Base-by-base conservation (phyloP, 64 coral and sea anemone species). In the Acropora yongei region DNA sequence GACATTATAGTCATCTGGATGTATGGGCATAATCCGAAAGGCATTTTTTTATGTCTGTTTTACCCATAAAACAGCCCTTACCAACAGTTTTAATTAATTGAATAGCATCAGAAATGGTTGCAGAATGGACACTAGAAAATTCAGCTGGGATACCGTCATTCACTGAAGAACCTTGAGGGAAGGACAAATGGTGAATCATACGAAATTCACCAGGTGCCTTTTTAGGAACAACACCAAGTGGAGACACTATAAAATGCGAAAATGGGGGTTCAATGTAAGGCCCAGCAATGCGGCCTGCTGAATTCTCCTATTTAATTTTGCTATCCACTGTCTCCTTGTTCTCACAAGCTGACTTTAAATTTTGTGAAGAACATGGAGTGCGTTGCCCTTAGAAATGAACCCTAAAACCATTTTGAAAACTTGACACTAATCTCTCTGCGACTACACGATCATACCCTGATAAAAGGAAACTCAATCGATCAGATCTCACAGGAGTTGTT, bases 121-220 rank as follows among this genome's bases (percentile, higher is more conserved):
- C 82, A 84, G 67, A 84, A 14, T 17, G 20, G 18, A 84, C 60
- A 14, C 12, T 45, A 5, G 58, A 41, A 20, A 43, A 45, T 40
- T 84, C 82, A 41, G 41, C 5, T 12, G 86, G 13, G 17, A 88
- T 88, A 20, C 86, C 86, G 39, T 88, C 86, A 88, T 76, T 88
- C 18, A 88, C 49, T 30, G 86, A 88, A 8, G 3, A 30, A 8
- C 69, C 86, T 6, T 76, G 73, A 75, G 86, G 86, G 73, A 18
- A 88, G 1, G 86, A 87, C 41, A 87, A 47, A 87, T 75, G 69
- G 55, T 87, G 69, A 75, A 87, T 87, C 13, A 87, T 11, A 45
- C 85, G 68, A 76, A 55, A 88, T 88, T 88, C 86, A 14, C 86
- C 72, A 9, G 46, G 86, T 16, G 5, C 8, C 45, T 85, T 85